Conservation (phyloP, 2,888 invertebrate species). For the Platycheirus rosarum region DNA sequence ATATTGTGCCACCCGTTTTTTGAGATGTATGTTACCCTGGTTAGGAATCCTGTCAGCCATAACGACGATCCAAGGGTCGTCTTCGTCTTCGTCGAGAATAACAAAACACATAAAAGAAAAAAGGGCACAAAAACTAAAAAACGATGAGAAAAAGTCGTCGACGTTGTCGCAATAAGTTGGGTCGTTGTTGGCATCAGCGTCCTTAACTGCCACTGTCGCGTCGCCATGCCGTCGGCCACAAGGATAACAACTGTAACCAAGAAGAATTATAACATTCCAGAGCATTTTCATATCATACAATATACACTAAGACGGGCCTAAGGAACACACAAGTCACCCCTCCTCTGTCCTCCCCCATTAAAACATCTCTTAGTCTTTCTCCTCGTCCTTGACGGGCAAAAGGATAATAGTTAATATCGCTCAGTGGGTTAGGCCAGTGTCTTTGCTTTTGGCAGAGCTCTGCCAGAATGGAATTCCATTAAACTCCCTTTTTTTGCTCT, state of each 20-base stretch:
- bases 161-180: conserved; percentile 54
- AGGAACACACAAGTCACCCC: conserved; percentile 31
- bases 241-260: conserved; percentile 54
- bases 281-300: conserved; percentile 60
- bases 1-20: background rate
- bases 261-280: conserved; percentile 61
- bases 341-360: background rate
- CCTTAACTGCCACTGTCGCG: conserved; percentile 36
- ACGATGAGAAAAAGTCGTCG: conserved; percentile 13
- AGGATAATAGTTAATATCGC: conserved; percentile 59
- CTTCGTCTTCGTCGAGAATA: conserved; percentile 3
- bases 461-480: conserved; percentile 65
- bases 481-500: conserved; percentile 59
- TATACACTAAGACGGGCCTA: conserved; percentile 56
- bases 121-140: conserved; percentile 17
- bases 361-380: background rate
- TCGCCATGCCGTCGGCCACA: conserved; percentile 58
- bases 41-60: conserved; percentile 30
- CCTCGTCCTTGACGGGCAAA: conserved; percentile 4
- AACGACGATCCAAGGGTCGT: conserved; percentile 26
- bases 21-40: conserved; percentile 10
- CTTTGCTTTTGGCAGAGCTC: conserved; percentile 64
- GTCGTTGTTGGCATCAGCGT: conserved; percentile 58
- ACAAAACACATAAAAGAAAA: conserved; percentile 29
- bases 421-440: conserved; percentile 57